Percentiles rank a stretch among this genome's conserved stretches.
Evolutionary conservation across 2,113 vertebrate species (phyloP).

Genomic region (Pheucticus melanocephalus): DNA sequence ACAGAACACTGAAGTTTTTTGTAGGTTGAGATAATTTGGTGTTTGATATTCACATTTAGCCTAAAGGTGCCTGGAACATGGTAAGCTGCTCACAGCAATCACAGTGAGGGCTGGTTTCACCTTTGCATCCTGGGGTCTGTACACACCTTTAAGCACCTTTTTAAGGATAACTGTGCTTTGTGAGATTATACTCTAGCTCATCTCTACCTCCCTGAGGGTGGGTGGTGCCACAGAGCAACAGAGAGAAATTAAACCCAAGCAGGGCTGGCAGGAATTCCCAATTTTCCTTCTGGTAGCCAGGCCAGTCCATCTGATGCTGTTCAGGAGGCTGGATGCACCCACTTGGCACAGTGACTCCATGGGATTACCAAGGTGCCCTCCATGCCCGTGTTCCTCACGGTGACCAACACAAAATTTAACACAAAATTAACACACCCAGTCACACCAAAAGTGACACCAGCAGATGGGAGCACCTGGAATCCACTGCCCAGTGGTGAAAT

Average conservation of each 20-base stretch:
- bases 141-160: neutral
- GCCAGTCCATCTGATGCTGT: neutral
- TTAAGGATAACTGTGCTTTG: neutral
- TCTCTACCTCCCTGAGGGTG: neutral
- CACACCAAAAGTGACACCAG: neutral
- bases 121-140: neutral
- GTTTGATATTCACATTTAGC: neutral
- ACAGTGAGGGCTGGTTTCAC: neutral
- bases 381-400: neutral
- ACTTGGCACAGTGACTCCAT: neutral
- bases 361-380: neutral
- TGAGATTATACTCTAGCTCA: neutral
- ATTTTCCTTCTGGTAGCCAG: neutral
- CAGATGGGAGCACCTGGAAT: neutral
- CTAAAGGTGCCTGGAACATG: neutral
- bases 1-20: neutral
- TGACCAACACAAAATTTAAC: neutral
- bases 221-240: neutral
- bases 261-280: neutral
- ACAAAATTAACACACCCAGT: too few species aligned
- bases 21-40: neutral
- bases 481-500: accelerated
- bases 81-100: neutral
- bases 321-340: neutral
- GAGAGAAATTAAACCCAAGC: neutral